These are phyloP conservation scores for Drosophila peninsularis DNA, from an alignment of 2,888 invertebrate species.

Conservation along the genomic window DNA sequence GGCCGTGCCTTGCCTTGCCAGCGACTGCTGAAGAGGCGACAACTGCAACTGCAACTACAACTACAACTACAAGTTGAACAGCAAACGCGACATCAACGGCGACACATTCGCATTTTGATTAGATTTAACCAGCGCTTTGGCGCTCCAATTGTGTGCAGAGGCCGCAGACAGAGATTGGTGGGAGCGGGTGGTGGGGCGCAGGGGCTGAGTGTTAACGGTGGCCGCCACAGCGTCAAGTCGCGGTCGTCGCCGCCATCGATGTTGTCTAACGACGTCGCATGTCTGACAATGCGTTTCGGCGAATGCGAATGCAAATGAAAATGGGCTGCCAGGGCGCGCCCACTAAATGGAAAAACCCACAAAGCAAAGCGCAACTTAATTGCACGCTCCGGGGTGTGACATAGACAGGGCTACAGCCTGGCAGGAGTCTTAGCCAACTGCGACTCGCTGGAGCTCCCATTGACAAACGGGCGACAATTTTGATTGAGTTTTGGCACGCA, in stretches of 20 bases:
- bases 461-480: constrained; percentile 74
- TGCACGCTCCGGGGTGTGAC: constrained; percentile 60
- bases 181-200: not conserved
- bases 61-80: constrained; percentile 57
- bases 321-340: constrained; percentile 61
- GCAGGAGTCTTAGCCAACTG: constrained; percentile 17
- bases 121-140: constrained; percentile 71
- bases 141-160: constrained; percentile 68
- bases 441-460: constrained; percentile 24
- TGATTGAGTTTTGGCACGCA: constrained; percentile 76
- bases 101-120: constrained; percentile 76
- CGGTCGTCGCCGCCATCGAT: constrained; percentile 40
- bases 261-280: constrained; percentile 67
- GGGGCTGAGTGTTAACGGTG: constrained; percentile 28
- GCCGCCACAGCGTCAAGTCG: constrained; percentile 41
- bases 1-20: constrained; percentile 7
- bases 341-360: constrained; percentile 74
- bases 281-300: constrained; percentile 73
- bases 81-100: constrained; percentile 52
- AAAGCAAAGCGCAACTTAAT: constrained; percentile 70
- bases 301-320: constrained; percentile 57
- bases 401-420: not conserved
- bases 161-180: constrained; percentile 11
- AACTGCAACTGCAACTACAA: constrained; percentile 48
- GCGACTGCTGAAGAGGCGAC: constrained; percentile 48